Conservation (phyloP, 2,888 invertebrate species). For the Arctia plantaginis region DNA sequence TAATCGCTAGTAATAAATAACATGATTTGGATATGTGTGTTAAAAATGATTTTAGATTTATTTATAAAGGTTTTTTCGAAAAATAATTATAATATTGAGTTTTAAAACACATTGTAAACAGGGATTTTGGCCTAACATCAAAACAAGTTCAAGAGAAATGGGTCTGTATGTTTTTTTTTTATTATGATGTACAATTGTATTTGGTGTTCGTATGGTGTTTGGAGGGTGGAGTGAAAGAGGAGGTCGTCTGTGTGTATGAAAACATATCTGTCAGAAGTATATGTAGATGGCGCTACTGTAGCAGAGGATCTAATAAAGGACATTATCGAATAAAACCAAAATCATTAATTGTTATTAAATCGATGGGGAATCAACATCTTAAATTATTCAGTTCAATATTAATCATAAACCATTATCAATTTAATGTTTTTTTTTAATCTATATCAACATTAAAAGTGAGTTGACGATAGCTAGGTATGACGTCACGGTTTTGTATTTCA, state of each 20-base stretch:
- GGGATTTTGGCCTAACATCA: neutral
- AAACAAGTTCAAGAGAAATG: neutral
- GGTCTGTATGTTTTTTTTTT: neutral
- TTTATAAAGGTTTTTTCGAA: no score
- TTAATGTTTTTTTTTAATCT: no score
- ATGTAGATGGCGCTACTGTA: neutral
- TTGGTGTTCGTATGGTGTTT: constrained; percentile 3
- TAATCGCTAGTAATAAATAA: no score
- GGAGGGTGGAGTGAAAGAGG: neutral
- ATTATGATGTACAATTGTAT: neutral
- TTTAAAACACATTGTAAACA: neutral
- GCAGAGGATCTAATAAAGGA: neutral
- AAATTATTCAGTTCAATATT: no score
- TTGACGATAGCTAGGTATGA: no score
- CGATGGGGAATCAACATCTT: no score
- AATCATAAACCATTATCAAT: no score
- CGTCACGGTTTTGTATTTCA: no score
- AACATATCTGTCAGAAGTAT: neutral
- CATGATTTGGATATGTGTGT: no score
- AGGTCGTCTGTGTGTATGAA: neutral
- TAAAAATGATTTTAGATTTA: no score
- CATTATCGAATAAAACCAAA: no score
- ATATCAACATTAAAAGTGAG: no score
- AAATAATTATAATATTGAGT: neutral
- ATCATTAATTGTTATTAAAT: neutral